Conservation (phyloP, 2,113 vertebrate genomes). For the Plotosus lineatus region DNA sequence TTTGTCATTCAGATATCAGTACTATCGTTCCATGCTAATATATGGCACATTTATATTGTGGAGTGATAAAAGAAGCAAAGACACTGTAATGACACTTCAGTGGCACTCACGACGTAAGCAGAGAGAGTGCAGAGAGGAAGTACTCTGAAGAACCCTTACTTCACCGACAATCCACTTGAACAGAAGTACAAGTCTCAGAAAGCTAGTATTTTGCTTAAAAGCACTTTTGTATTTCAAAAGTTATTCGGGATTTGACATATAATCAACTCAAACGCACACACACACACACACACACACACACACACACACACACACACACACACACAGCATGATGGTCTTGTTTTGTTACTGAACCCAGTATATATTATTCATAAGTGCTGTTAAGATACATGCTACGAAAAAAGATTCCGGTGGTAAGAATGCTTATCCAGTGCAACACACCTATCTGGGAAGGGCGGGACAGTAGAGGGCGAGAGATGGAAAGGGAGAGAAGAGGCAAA, state of each 20-base stretch:
- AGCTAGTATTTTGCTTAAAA: neutral
- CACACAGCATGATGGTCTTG: conserved; percentile 21
- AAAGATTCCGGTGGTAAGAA: conserved; percentile 60
- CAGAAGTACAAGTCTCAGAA: neutral
- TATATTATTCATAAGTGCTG: conserved; percentile 46
- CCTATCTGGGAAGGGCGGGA: conserved; percentile 40
- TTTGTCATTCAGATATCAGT: neutral
- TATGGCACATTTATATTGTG: neutral
- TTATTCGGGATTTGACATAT: neutral
- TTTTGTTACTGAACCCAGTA: conserved; percentile 27
- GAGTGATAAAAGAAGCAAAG: neutral
- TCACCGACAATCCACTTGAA: conserved; percentile 1
- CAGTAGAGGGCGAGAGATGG: conserved; percentile 28
- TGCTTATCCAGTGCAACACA: conserved; percentile 37
- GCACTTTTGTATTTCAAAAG: neutral
- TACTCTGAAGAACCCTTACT: neutral
- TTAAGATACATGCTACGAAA: conserved; percentile 43
- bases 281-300: conserved; percentile 12
- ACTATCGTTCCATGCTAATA: neutral
- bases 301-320: conserved; percentile 23
- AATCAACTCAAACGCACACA: neutral
- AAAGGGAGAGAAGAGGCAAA: neutral
- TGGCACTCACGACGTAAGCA: conserved; percentile 3
- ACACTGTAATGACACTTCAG: conserved; percentile 31
- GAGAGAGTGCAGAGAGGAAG: neutral